Percentiles rank a stretch among this genome's conserved stretches.
These are phyloP conservation scores for Leucophenga maculata DNA, from an alignment of 2,888 invertebrate genomes.

Conservation along the genomic window DNA sequence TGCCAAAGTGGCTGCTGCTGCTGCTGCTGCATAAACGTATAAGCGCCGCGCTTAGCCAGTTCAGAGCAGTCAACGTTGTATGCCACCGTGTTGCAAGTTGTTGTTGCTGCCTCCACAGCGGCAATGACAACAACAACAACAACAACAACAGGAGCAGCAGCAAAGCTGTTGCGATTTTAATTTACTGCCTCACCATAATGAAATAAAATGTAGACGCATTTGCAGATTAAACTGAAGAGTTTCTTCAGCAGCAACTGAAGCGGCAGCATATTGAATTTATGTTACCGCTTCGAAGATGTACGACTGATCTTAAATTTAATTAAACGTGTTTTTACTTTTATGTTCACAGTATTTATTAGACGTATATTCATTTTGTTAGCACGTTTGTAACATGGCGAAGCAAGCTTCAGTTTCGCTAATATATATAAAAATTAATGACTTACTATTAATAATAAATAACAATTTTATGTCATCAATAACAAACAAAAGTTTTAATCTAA, in stretches of 20 bases:
- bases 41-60: slow-evolving; percentile 5
- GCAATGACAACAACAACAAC: not conserved
- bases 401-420: too few relatives aligned
- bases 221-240: slow-evolving; percentile 27
- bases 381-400: not conserved
- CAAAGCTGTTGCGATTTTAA: slow-evolving; percentile 36
- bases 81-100: slow-evolving; percentile 21
- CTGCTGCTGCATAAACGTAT: not conserved
- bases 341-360: not conserved
- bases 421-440: too few relatives aligned
- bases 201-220: slow-evolving; percentile 34
- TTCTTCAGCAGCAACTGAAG: not conserved
- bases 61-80: too few relatives aligned
- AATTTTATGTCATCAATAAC: too few relatives aligned
- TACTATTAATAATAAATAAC: too few relatives aligned
- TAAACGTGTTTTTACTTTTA: slow-evolving; percentile 21
- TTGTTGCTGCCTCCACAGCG: slow-evolving; percentile 4
- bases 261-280: slow-evolving; percentile 25
- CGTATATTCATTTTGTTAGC: not conserved
- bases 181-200: slow-evolving; percentile 33
- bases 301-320: slow-evolving; percentile 36
- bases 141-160: slow-evolving; percentile 4
- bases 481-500: too few relatives aligned
- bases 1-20: slow-evolving; percentile 18
- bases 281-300: slow-evolving; percentile 26